These are phyloP conservation scores for Nymphalis urticae DNA, from an alignment of 2,888 invertebrate species.

Conservation along the genomic window DNA sequence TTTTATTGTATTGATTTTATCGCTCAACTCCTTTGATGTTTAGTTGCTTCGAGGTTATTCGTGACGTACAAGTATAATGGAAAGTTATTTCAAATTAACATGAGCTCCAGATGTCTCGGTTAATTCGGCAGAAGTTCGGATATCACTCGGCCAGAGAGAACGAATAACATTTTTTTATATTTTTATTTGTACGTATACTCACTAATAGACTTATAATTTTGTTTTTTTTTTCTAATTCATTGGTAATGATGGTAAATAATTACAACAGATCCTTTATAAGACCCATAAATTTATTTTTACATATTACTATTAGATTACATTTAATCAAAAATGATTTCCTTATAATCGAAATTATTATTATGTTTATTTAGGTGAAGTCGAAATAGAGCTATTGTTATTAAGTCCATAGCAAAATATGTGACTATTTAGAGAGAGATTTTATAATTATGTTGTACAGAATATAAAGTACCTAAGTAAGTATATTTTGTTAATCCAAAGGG, in stretches of 20 bases:
- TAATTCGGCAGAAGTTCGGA: too few relatives aligned
- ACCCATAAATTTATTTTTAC: not conserved
- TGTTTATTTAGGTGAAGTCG: constrained; percentile 8
- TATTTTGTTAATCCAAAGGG: constrained; percentile 25
- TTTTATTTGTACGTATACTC: not conserved
- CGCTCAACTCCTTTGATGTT: constrained; percentile 45
- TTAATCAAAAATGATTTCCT: not conserved
- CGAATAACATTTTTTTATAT: not conserved
- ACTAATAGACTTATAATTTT: not conserved
- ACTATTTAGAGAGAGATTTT: constrained; percentile 32
- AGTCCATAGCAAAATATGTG: constrained; percentile 19
- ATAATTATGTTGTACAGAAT: constrained; percentile 26
- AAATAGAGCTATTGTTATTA: constrained; percentile 16
- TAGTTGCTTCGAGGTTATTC: constrained; percentile 19
- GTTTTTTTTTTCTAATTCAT: not conserved
- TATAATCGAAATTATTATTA: not conserved
- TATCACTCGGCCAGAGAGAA: too few relatives aligned
- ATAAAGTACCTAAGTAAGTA: constrained; percentile 7
- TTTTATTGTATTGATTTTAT: constrained; percentile 48
- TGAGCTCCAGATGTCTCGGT: too few relatives aligned
- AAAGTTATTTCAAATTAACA: not conserved
- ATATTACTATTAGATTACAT: not conserved
- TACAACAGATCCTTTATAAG: not conserved
- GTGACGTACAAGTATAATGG: constrained; percentile 23
- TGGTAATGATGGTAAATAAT: not conserved